A percentile compares a stretch with the other conserved stretches of the same genome.
Evolutionary conservation across 1,140 invertebrate genomes (phyloP).

Genomic region (Gerris buenoi): DNA sequence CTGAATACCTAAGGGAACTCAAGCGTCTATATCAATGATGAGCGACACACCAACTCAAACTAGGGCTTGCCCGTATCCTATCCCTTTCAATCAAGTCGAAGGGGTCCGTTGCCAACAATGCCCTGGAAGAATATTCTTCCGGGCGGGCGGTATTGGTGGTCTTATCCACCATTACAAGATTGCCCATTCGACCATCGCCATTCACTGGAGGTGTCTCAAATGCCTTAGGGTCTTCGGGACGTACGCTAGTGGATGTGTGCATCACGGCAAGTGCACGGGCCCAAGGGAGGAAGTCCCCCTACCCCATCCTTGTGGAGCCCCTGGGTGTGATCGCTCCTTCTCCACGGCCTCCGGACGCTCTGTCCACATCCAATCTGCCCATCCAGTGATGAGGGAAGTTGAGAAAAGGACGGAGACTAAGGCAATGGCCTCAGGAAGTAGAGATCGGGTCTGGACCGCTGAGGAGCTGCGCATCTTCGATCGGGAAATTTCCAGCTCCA

Average conservation of each 20-base stretch:
- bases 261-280: neutral
- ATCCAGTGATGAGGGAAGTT: neutral
- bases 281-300: neutral
- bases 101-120: neutral
- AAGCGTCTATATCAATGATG: neutral
- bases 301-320: neutral
- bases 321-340: neutral
- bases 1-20: neutral
- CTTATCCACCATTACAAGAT: neutral
- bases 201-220: neutral
- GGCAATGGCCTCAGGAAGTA: too few relatives aligned
- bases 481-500: too few relatives aligned
- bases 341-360: neutral
- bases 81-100: neutral
- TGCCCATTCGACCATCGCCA: neutral
- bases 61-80: neutral
- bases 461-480: too few relatives aligned
- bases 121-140: neutral
- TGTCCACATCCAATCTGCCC: neutral
- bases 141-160: neutral
- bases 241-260: neutral
- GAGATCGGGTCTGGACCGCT: too few relatives aligned
- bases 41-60: neutral
- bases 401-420: too few relatives aligned
- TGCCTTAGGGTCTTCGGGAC: neutral